Evolutionary conservation across 2,113 vertebrate genomes (phyloP).

Genomic region (Notechis scutatus): DNA sequence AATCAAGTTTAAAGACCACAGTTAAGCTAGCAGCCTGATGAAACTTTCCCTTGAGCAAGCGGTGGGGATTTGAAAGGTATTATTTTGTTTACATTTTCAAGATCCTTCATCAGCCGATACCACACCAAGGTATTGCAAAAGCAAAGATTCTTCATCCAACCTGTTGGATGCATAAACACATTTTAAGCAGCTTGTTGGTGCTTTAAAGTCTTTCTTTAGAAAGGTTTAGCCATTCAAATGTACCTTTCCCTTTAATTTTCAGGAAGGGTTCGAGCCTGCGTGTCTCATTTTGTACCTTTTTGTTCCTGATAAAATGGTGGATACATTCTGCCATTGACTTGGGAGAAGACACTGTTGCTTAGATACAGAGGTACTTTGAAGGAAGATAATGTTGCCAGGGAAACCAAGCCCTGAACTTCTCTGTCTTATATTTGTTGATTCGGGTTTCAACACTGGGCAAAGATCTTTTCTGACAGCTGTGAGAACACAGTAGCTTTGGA

Average conservation of each 20-base stretch:
- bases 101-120: neutral
- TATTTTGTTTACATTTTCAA: neutral
- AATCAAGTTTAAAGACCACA: neutral
- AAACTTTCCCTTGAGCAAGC: neutral
- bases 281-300: neutral
- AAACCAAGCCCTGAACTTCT: conserved; percentile 59
- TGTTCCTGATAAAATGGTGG: neutral
- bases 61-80: neutral
- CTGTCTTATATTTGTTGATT: conserved; percentile 18
- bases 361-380: conserved; percentile 48
- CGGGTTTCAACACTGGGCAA: conserved; percentile 26
- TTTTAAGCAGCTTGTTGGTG: neutral
- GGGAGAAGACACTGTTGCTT: conserved; percentile 47
- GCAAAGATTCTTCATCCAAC: neutral
- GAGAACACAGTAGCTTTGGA: neutral
- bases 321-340: conserved; percentile 10
- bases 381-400: conserved; percentile 61
- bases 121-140: neutral
- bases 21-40: neutral
- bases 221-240: neutral
- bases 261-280: neutral
- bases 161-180: neutral
- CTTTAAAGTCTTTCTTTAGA: neutral
- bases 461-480: conserved; percentile 35
- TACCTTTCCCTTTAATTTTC: neutral